These are phyloP conservation scores for Mustelus asterias DNA, from an alignment of 2,113 vertebrate species.

Conservation along the genomic window DNA sequence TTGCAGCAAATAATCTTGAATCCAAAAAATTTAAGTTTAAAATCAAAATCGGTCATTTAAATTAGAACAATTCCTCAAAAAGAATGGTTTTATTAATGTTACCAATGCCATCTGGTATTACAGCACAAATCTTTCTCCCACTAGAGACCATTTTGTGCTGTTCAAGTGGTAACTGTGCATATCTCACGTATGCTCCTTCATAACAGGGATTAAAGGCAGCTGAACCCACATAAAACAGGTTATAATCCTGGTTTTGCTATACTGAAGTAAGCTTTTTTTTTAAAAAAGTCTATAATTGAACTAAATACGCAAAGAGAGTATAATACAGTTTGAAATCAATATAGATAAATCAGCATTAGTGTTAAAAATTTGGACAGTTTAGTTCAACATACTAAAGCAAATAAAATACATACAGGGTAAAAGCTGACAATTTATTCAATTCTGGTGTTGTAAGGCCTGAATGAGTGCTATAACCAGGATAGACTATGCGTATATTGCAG, in stretches of 20 bases:
- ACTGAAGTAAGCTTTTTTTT: neutral
- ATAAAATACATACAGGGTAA: neutral
- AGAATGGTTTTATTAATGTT: neutral
- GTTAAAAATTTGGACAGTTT: neutral
- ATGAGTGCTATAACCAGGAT: neutral
- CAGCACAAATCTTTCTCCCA: neutral
- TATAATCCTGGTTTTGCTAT: neutral
- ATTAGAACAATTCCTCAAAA: neutral
- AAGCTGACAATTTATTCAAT: neutral
- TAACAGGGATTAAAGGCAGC: neutral
- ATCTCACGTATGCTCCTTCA: neutral
- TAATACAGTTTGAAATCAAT: neutral
- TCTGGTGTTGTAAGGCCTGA: neutral
- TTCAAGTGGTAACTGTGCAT: neutral
- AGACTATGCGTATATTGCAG: neutral
- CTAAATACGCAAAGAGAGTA: neutral
- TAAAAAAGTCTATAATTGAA: neutral
- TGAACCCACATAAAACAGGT: neutral
- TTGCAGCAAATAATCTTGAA: neutral
- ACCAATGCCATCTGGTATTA: neutral
- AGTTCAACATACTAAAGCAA: neutral
- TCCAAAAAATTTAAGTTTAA: neutral
- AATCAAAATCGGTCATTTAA: neutral
- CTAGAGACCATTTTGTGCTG: neutral
- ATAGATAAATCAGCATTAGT: neutral